Percentiles rank a stretch among this genome's conserved stretches.
Evolutionary conservation across 2,888 invertebrate species (phyloP).

Genomic region (Acrocera orbiculus): DNA sequence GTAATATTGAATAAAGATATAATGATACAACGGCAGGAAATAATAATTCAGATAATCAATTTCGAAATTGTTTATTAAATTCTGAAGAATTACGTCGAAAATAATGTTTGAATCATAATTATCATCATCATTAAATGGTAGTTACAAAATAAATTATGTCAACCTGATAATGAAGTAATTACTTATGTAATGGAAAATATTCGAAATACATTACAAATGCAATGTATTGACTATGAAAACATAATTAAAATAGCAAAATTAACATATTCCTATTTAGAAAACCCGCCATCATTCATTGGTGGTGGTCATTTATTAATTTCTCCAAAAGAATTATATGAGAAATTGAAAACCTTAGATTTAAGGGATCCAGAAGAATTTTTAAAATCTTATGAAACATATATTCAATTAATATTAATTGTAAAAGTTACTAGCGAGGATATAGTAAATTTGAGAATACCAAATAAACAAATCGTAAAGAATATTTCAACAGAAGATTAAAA

Average conservation of each 20-base stretch:
- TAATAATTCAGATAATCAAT: conserved; percentile 7
- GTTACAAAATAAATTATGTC: conserved; percentile 9
- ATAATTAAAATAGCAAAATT: conserved; percentile 26
- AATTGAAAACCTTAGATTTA: conserved; percentile 23
- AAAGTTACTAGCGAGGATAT: conserved; percentile 9
- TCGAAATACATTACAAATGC: conserved; percentile 23
- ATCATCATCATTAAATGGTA: background rate
- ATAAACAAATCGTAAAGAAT: conserved; percentile 2
- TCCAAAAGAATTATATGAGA: conserved; percentile 26
- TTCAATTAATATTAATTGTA: conserved; percentile 12
- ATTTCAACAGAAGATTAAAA: conserved; percentile 3
- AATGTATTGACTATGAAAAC: conserved; percentile 23
- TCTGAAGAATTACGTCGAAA: conserved; percentile 8
- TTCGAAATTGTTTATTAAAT: conserved; percentile 9
- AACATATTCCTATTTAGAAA: conserved; percentile 19
- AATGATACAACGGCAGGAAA: conserved; percentile 6
- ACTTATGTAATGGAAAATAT: conserved; percentile 26
- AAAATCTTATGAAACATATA: conserved; percentile 24
- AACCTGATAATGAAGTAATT: conserved; percentile 24
- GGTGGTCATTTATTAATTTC: conserved; percentile 17
- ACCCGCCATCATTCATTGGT: conserved; percentile 2
- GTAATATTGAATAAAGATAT: conserved; percentile 1
- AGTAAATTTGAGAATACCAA: background rate
- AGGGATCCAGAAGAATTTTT: conserved; percentile 26
- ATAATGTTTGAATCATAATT: conserved; percentile 10